Conservation (phyloP, 1,140 invertebrate species). For the Diachasma alloeum region DNA sequence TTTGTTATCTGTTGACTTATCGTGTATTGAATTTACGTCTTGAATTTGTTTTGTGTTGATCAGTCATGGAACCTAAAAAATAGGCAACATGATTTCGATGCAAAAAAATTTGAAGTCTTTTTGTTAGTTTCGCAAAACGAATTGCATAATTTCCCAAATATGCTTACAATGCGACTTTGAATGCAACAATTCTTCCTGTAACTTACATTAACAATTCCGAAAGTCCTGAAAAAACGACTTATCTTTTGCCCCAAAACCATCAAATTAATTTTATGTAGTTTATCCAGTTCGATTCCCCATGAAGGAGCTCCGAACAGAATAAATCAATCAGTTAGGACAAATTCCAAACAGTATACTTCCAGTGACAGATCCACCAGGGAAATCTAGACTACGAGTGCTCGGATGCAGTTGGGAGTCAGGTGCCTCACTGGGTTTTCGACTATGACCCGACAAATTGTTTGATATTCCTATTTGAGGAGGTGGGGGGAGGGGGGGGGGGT, state of each 20-base stretch:
- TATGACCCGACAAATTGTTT: conserved; percentile 9
- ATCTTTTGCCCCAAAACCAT: not conserved
- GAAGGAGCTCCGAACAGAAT: not conserved
- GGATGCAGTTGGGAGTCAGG: not conserved
- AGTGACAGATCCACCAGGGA: not conserved
- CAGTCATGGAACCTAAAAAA: no score
- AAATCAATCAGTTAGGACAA: conserved; percentile 7
- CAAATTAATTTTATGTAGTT: not conserved
- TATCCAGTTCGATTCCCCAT: not conserved
- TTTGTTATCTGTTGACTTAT: no score
- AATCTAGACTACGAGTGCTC: conserved; percentile 4
- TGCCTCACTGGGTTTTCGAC: not conserved
- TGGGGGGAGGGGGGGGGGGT: not conserved
- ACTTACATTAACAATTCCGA: no score
- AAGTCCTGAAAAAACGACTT: no score
- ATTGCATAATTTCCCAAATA: no score
- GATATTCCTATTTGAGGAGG: not conserved
- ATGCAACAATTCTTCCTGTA: no score
- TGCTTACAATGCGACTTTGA: no score
- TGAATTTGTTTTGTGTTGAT: no score
- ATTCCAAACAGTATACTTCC: not conserved
- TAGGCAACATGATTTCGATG: no score
- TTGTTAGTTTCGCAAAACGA: no score
- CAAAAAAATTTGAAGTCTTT: no score
- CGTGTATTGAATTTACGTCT: no score